Evolutionary conservation across 2,113 vertebrate genomes (phyloP), one percentile per base, ranked within the genome.

Genomic region (Pagrus major): DNA sequence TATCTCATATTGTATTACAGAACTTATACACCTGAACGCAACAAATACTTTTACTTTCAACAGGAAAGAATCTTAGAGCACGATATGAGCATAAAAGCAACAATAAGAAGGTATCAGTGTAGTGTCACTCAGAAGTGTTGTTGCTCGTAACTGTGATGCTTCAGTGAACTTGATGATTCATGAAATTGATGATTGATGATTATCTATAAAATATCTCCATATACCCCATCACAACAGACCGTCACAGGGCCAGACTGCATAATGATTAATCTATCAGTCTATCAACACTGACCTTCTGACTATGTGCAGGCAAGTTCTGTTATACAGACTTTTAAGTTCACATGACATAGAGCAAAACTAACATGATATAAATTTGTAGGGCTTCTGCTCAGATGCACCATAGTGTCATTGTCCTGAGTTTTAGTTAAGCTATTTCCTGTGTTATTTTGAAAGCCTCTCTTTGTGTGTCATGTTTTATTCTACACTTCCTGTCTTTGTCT

Each of bases 141-240:
- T 37, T 54, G 69, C 56, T 81, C 69, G 6, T 51, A 56, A 68
- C 52, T 31, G 29, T 16, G 10, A 65, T 3, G 72, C 82, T 47
- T 64, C 80, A 65, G 11, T 72, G 70, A 78, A 78, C 72, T 42
- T 72, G 66, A 89, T 87, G 75, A 91, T 54, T 86, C 76, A 60
- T 78, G 77, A 85, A 82, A 76, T 63, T 33, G 54, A 51, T 76
- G 81, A 91, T 88, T 78, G 71, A 86, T 85, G 81, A 76, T 73
- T 63, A 67, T 83, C 84, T 63, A 79, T 90, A 86, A 89, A 88
- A 68, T 33, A 73, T 69, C 49, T 80, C 69, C n/a, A 72, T 73
- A 84, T 25, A n/a, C 41, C 60, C 51, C 20, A 55, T 71, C 58
- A n/a, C 47, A 70, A 46, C 56, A 80, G 78, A 49, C 64, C 33